phyloP scores from a whole-genome alignment of 92 coral and sea anemone species.

The Palythoa grandis region DNA sequence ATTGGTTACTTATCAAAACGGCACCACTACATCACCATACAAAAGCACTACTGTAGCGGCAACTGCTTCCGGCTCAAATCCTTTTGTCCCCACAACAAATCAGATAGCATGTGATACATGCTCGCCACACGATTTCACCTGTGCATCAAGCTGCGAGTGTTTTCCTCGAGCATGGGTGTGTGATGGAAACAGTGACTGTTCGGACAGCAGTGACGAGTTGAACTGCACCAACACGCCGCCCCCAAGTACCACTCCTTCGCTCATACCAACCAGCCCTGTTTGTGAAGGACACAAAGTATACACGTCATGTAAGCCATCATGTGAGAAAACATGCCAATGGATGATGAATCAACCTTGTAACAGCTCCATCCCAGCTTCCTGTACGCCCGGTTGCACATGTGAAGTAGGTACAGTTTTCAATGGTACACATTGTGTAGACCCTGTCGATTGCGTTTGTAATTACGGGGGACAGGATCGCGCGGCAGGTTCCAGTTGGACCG shows the following conservation, averaged over 20 bases:
- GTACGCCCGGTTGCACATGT: slow-evolving; percentile 79
- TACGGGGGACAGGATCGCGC: slow-evolving; percentile 59
- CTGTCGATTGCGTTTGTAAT: slow-evolving; percentile 74
- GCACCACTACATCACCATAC: slow-evolving; percentile 13
- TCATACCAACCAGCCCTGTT: slow-evolving; percentile 39
- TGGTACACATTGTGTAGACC: slow-evolving; percentile 83
- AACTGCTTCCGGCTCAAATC: slow-evolving; percentile 1
- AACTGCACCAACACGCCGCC: slow-evolving; percentile 39
- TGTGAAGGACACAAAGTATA: slow-evolving; percentile 57
- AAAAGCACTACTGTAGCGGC: neutral
- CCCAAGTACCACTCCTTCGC: slow-evolving; percentile 15
- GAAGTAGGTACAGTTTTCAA: slow-evolving; percentile 74
- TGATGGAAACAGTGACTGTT: slow-evolving; percentile 61
- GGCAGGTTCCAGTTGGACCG: slow-evolving; percentile 80
- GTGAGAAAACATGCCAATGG: slow-evolving; percentile 79
- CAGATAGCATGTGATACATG: slow-evolving; percentile 45
- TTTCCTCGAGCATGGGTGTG: slow-evolving; percentile 53
- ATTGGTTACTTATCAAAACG: neutral
- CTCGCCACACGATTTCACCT: slow-evolving; percentile 47
- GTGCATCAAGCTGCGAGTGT: slow-evolving; percentile 50
- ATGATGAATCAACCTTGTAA: slow-evolving; percentile 73
- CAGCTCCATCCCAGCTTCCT: slow-evolving; percentile 23
- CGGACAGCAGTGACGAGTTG: slow-evolving; percentile 57
- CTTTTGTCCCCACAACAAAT: slow-evolving; percentile 19
- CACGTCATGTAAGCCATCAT: slow-evolving; percentile 66